These are phyloP conservation scores for human (Homo sapiens) DNA, from an alignment of 2,113 vertebrate species.

Conservation along the genomic window DNA sequence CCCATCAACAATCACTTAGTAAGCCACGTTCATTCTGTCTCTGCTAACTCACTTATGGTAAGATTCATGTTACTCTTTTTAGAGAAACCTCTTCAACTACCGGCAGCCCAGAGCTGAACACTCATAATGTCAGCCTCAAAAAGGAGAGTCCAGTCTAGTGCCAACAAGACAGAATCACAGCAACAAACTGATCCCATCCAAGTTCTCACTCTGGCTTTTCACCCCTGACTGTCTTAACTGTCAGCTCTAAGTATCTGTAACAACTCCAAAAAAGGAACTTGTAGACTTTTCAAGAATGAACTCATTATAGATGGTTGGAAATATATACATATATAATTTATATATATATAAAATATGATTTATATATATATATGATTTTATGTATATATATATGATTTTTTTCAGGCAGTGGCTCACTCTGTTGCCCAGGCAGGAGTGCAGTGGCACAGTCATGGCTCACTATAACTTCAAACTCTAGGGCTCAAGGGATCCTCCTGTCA, in stretches of 20 bases:
- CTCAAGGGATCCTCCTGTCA: too few species aligned
- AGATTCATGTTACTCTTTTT: background rate
- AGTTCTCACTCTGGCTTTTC: background rate
- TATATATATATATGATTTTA: background rate
- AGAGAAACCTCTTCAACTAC: background rate
- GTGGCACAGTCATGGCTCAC: too few species aligned
- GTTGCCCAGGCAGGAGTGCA: too few species aligned
- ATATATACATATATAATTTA: background rate
- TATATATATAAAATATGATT: background rate
- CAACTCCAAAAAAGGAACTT: background rate
- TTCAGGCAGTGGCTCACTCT: too few species aligned
- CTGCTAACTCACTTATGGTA: background rate
- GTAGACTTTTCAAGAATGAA: background rate
- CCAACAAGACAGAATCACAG: background rate
- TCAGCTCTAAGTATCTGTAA: background rate
- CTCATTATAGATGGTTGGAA: background rate
- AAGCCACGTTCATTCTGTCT: background rate
- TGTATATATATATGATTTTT: too few species aligned
- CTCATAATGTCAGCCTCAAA: background rate
- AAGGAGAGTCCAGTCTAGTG: background rate
- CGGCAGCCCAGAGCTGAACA: too few species aligned
- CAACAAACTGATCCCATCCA: background rate
- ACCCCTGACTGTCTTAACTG: background rate
- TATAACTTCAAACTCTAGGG: too few species aligned
- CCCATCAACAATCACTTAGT: background rate